Conservation (phyloP, 2,888 invertebrate species). For the Uropetala carovei region DNA sequence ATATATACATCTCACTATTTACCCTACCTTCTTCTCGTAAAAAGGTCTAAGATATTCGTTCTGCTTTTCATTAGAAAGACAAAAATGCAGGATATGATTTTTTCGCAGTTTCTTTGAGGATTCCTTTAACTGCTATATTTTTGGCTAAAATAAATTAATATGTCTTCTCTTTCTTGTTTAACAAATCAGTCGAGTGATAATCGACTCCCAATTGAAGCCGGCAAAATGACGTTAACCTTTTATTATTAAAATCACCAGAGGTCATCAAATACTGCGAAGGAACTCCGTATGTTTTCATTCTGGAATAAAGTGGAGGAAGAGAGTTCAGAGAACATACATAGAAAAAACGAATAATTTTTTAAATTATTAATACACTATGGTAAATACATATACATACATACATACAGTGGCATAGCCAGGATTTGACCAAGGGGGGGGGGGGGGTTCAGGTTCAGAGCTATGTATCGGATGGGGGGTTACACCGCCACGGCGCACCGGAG, state of each 20-base stretch:
- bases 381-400: too few relatives aligned
- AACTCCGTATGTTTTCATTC: conserved; percentile 69
- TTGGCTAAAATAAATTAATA: not conserved
- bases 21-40: conserved; percentile 9
- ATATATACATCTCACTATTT: conserved; percentile 17
- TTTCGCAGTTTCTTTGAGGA: not conserved
- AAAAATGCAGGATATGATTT: conserved; percentile 44
- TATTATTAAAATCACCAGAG: conserved; percentile 67
- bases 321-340: too few relatives aligned
- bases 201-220: not conserved
- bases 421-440: too few relatives aligned
- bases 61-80: conserved; percentile 42
- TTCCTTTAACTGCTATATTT: not conserved
- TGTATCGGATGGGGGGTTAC: too few relatives aligned
- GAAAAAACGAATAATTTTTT: too few relatives aligned
- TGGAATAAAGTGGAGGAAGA: conserved; percentile 65
- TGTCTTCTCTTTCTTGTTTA: not conserved
- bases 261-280: conserved; percentile 69
- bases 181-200: conserved; percentile 51
- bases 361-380: too few relatives aligned
- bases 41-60: not conserved
- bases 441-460: too few relatives aligned
- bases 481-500: too few relatives aligned
- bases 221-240: not conserved
- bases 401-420: too few relatives aligned